Conservation (phyloP, 2,113 vertebrate species). For the Canis aureus region DNA sequence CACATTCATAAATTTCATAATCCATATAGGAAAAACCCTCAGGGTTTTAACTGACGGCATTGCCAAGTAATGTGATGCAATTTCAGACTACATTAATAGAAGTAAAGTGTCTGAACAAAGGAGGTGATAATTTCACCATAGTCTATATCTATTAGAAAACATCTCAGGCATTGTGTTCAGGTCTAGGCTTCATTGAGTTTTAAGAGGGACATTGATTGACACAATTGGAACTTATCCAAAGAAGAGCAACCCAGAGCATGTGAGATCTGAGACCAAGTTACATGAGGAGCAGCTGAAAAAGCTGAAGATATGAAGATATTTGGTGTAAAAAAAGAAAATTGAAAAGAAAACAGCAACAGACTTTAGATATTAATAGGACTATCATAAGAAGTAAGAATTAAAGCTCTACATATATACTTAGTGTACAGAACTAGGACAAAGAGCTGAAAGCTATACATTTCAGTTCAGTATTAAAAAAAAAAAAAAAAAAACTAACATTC, state of each 20-base stretch:
- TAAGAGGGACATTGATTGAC: constrained; percentile 15
- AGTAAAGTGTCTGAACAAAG: constrained; percentile 15
- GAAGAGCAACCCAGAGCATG: not conserved
- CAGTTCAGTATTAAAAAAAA: not conserved
- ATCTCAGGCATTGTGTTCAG: not conserved
- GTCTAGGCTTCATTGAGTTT: not conserved
- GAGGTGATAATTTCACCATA: not conserved
- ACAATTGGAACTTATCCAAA: not conserved
- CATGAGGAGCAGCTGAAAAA: not conserved
- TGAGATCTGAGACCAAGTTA: not conserved
- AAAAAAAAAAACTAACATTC: not conserved
- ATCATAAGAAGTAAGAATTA: constrained; percentile 27
- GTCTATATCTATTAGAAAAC: not conserved
- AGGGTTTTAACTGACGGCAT: not conserved
- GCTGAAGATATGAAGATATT: not conserved
- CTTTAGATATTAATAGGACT: not conserved
- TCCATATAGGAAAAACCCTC: not conserved
- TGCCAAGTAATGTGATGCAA: constrained; percentile 29
- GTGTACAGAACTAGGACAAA: not conserved
- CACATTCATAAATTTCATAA: constrained; percentile 44
- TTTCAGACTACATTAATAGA: constrained; percentile 32
- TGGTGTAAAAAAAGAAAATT: not conserved
- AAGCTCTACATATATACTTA: not conserved
- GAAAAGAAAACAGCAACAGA: not conserved
- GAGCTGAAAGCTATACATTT: not conserved